These are phyloP conservation scores for Drosophila affinis DNA, from an alignment of 2,888 invertebrate species.

Conservation along the genomic window DNA sequence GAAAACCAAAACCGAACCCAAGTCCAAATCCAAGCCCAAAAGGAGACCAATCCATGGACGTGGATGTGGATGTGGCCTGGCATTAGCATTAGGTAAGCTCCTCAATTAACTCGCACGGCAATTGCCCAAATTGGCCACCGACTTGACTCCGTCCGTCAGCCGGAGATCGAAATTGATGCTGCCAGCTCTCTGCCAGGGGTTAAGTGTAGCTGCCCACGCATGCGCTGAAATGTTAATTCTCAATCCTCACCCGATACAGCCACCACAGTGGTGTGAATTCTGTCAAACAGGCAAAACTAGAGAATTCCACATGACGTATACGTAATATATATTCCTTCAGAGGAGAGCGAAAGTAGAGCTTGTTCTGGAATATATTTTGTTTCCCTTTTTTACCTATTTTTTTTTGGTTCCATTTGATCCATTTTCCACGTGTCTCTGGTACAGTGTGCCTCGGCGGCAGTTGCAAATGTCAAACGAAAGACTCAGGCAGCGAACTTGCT, in stretches of 20 bases:
- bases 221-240: conserved; percentile 54
- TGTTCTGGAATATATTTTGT: not conserved
- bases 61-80: conserved; percentile 27
- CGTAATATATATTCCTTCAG: not conserved
- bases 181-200: conserved; percentile 34
- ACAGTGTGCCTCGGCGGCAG: conserved; percentile 49
- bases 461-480: conserved; percentile 73
- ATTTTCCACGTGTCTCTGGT: not conserved
- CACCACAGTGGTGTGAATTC: conserved; percentile 30
- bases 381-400: not conserved
- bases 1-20: conserved; percentile 10
- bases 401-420: no score
- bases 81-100: conserved; percentile 54
- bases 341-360: not conserved
- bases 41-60: not conserved
- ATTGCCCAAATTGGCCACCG: conserved; percentile 64
- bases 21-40: conserved; percentile 7
- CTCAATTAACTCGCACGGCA: conserved; percentile 58
- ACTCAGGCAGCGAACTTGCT: conserved; percentile 73
- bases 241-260: conserved; percentile 17
- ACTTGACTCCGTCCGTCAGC: conserved; percentile 43
- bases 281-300: not conserved
- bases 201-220: conserved; percentile 65
- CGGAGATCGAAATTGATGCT: conserved; percentile 28
- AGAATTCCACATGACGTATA: not conserved